Conservation (phyloP, 2,113 vertebrate species). For the Melanotaenia duboulayi region DNA sequence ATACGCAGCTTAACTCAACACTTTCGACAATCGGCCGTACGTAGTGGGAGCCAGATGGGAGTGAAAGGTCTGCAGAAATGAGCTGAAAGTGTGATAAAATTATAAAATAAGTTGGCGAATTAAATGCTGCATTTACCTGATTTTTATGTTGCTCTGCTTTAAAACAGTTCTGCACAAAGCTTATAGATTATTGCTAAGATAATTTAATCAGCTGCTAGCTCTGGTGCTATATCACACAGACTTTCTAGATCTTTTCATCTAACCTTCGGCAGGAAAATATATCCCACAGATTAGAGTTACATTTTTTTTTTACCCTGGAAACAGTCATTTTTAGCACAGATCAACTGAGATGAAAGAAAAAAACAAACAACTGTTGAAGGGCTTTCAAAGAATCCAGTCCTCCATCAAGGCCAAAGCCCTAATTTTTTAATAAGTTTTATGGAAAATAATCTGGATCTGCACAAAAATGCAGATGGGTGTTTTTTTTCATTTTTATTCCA, state of each 20-base stretch:
- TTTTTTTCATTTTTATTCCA: background rate
- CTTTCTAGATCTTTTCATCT: constrained; percentile 10
- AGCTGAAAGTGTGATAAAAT: background rate
- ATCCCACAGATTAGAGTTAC: background rate
- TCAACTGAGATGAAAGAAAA: background rate
- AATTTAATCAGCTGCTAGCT: background rate
- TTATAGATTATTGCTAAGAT: background rate
- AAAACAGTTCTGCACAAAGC: constrained; percentile 4
- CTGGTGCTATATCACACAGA: background rate
- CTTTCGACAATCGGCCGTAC: background rate
- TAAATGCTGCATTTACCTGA: constrained; percentile 6
- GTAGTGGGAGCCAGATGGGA: background rate
- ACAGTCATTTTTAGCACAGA: too few species aligned
- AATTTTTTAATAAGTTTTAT: background rate
- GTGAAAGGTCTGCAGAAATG: background rate
- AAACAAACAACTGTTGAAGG: background rate
- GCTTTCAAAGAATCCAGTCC: too few species aligned
- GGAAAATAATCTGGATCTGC: background rate
- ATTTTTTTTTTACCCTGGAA: background rate
- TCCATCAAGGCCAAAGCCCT: background rate
- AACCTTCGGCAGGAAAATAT: constrained; percentile 3
- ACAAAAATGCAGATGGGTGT: background rate
- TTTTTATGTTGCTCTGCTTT: constrained; percentile 1
- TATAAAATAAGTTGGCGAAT: background rate
- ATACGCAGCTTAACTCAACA: background rate